phyloP scores from a whole-genome alignment of 2,113 vertebrate genomes.

The Pluvialis apricaria region DNA sequence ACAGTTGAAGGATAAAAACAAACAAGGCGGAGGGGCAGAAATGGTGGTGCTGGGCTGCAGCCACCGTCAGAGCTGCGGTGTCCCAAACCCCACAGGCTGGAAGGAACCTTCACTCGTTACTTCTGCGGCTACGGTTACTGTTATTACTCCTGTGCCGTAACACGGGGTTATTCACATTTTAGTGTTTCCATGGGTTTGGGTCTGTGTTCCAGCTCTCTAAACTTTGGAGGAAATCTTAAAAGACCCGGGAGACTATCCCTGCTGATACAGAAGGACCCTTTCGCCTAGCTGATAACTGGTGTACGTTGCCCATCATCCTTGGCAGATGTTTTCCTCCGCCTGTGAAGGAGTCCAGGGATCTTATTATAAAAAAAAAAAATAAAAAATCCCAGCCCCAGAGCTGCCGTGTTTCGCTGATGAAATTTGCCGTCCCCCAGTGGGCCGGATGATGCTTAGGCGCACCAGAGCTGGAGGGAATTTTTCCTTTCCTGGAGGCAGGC shows the following conservation, averaged over 20 bases:
- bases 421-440: neutral
- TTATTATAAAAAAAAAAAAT: neutral
- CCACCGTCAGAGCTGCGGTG: neutral
- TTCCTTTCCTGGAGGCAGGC: neutral
- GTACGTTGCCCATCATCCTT: neutral
- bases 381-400: neutral
- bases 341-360: neutral
- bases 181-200: neutral
- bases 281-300: rapidly evolving
- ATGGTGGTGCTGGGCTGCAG: neutral
- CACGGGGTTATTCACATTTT: neutral
- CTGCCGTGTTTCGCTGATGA: neutral
- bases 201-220: neutral
- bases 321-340: neutral
- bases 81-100: neutral
- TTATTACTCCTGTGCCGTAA: neutral
- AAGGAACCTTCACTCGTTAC: neutral
- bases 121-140: rapidly evolving
- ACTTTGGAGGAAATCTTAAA: neutral
- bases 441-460: neutral
- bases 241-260: neutral
- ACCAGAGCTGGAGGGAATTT: neutral
- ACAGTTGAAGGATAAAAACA: neutral
- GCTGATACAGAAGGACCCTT: neutral
- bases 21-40: neutral